Base-by-base conservation (phyloP, 2,888 invertebrate species). In the Nebria salina region DNA sequence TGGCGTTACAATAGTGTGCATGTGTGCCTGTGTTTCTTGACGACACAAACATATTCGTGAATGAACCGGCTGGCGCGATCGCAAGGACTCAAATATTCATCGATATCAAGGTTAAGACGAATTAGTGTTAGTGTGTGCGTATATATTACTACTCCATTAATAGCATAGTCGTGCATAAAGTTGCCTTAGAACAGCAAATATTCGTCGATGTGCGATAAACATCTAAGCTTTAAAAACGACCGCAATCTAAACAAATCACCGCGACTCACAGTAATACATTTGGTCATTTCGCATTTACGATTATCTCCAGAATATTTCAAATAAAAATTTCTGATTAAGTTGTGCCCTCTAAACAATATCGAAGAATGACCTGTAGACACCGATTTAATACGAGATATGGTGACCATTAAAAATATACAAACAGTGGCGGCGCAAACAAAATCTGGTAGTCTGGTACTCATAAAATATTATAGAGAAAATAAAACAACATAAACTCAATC, bases 131-230 rank as follows among this genome's bases (percentile, higher is more conserved):
- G 54, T 54, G 54, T 54, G 13, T 54, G 54, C 13, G 54, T 54
- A 13, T 54, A 68, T 68, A 70, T 34, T 54, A 70, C 41, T 41
- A 41, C 26, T 73, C 73, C n/a, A 41, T 41, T 73, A 73, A 73
- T 73, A 72, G 72, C 13, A n/a, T 72, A 73, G 75, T 79, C 75
- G 70, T 66, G 74, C 68, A 79, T 79, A 79, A 79, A 79, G 54
- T 79, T 79, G 65, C 43, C 75, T 79, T 79, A 74, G 68, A 79
- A 75, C 79, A 79, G 79, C 79, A 79, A 79, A 79, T 79, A 79
- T 68, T 66, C 25, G 72, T 54, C 13, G 54, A 54, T 34, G 70
- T 70, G 70, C 70, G 25, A 70, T 70, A 70, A 70, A 70, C 70
- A 70, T 25, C 11, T 20, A 66, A 66, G 7, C 25, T 25, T 25